Evolutionary conservation across 2,113 vertebrate genomes (phyloP), one percentile per base, ranked within the genome.

Genomic region (Phoxinus phoxinus): DNA sequence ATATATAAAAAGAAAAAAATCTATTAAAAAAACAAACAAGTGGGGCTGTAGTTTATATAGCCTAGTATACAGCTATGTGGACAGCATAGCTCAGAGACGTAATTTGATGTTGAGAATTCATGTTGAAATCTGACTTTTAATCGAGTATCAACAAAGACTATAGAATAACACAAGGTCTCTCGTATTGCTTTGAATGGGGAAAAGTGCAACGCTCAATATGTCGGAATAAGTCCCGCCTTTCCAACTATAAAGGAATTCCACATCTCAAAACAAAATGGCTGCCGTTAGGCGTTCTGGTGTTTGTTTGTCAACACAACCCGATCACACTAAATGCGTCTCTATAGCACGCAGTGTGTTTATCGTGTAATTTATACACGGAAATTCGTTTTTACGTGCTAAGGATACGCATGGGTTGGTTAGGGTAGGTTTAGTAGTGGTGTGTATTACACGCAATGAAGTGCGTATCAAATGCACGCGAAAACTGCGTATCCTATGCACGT

Each of bases 271-370:
- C 12, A 6, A 65, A 65, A 15, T 30, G 12, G 12, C 63, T 32
- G 27, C 63, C 6, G 15, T 19, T 56, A 19, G 15, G 3, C 21
- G 6, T 56, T 3, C 17, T 76, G 58, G 41, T 63, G 67, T 56
- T 56, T 75, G 46, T 48, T 48, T 61, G 58, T 61, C 58, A 61
- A 61, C 58, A 61, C n/a, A n/a, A n/a, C n/a, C n/a, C n/a, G n/a
- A n/a, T n/a, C n/a, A n/a, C n/a, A n/a, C n/a, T n/a, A n/a, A n/a
- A n/a, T n/a, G n/a, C n/a, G n/a, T n/a, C n/a, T n/a, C n/a, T n/a
- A n/a, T n/a, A n/a, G n/a, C n/a, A n/a, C n/a, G n/a, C n/a, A n/a
- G n/a, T n/a, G n/a, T n/a, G n/a, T n/a, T n/a, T n/a, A n/a, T n/a
- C n/a, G n/a, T n/a, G n/a, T n/a, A n/a, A n/a, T n/a, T n/a, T n/a